Conservation (phyloP, 2,113 vertebrate species). For the Rallus limicola region DNA sequence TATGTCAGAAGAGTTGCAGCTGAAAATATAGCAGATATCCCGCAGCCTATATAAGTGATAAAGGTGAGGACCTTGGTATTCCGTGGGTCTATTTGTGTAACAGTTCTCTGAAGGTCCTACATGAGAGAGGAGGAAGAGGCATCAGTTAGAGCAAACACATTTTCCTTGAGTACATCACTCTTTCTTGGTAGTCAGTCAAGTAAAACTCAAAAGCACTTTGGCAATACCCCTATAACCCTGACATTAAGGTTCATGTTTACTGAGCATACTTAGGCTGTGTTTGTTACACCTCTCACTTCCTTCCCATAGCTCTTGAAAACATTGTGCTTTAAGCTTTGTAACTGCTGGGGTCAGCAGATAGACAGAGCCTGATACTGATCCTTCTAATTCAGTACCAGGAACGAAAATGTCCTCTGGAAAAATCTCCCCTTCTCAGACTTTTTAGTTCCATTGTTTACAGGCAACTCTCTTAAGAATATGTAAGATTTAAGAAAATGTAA, state of each 20-base stretch:
- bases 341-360: not conserved
- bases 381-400: not conserved
- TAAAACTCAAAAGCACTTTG: not conserved
- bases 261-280: not conserved
- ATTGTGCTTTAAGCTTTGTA: not conserved
- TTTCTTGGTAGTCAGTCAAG: not conserved
- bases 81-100: conserved; percentile 71
- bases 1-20: conserved; percentile 95
- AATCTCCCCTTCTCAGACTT: not conserved
- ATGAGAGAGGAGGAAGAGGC: not conserved
- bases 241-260: not conserved
- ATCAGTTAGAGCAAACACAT: not conserved
- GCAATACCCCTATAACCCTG: not conserved
- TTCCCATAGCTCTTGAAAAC: conserved; percentile 46
- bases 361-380: not conserved
- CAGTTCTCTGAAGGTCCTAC: conserved; percentile 85
- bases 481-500: not conserved
- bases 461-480: not conserved
- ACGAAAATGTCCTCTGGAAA: not conserved
- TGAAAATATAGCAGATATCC: conserved; percentile 92
- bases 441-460: not conserved
- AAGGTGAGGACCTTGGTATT: conserved; percentile 89
- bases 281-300: conserved; percentile 44
- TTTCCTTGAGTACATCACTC: not conserved
- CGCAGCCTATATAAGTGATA: conserved; percentile 93